A percentile compares a stretch with the other conserved stretches of the same genome.
Conservation (phyloP, 2,113 vertebrate species). For the Antennarius striatus region DNA sequence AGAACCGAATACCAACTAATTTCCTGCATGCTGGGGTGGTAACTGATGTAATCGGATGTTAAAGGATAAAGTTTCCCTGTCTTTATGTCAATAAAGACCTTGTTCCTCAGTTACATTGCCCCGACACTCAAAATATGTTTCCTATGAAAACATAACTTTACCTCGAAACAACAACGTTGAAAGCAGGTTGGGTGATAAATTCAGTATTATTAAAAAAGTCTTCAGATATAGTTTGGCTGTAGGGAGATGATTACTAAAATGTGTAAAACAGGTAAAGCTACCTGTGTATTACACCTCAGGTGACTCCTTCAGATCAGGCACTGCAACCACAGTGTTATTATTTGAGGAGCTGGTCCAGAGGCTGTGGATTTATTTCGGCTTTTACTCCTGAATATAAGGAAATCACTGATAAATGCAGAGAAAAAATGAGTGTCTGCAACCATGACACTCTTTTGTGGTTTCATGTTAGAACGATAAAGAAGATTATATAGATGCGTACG, state of each 20-base stretch:
- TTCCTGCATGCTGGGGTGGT: conserved; percentile 27
- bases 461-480: neutral
- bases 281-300: neutral
- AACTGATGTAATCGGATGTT: conserved; percentile 6
- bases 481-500: neutral
- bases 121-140: conserved; percentile 5
- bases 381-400: conserved; percentile 15
- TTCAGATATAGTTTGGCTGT: too few species aligned
- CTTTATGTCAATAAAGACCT: conserved; percentile 32
- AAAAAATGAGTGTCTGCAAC: conserved; percentile 19
- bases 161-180: conserved; percentile 23
- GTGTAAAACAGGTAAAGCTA: conserved; percentile 30
- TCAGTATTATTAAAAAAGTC: too few species aligned
- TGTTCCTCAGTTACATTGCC: conserved; percentile 16
- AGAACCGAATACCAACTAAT: conserved; percentile 10
- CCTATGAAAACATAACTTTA: conserved; percentile 8
- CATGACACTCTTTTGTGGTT: too few species aligned
- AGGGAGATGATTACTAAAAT: conserved; percentile 29
- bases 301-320: conserved; percentile 11
- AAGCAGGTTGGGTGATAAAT: conserved; percentile 12
- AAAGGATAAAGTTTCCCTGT: conserved; percentile 44
- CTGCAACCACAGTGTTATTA: conserved; percentile 6
- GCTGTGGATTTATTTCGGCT: conserved; percentile 37
- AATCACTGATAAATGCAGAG: conserved; percentile 18
- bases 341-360: conserved; percentile 24